phyloP scores from a whole-genome alignment of 1,140 invertebrate genomes.

The Megalonaias nervosa region DNA sequence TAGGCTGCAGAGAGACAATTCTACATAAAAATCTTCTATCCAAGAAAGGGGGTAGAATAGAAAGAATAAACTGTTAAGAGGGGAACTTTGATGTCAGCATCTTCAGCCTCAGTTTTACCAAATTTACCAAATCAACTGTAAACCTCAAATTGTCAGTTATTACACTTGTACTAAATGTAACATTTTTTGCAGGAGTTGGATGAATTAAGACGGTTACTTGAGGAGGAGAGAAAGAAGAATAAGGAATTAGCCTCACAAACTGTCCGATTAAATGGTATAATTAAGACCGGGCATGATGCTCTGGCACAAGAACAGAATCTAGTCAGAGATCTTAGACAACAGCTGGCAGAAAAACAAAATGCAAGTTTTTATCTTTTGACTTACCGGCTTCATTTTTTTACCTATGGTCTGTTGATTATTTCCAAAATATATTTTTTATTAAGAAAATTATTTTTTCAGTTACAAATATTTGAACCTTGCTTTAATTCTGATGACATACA shows the following conservation, averaged over 20 bases:
- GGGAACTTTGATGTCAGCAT: too few relatives aligned
- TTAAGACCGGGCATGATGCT: slow-evolving; percentile 70
- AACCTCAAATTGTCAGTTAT: background rate
- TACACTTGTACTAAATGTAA: background rate
- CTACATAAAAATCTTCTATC: too few relatives aligned
- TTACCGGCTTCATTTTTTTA: too few relatives aligned
- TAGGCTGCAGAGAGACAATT: too few relatives aligned
- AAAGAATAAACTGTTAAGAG: too few relatives aligned
- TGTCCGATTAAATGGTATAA: slow-evolving; percentile 67
- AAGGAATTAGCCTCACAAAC: slow-evolving; percentile 66
- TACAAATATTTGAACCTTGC: too few relatives aligned
- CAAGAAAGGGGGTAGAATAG: too few relatives aligned
- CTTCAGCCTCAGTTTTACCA: background rate
- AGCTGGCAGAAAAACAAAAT: slow-evolving; percentile 32
- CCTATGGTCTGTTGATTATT: too few relatives aligned
- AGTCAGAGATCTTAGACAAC: slow-evolving; percentile 58
- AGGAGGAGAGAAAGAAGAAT: slow-evolving; percentile 64
- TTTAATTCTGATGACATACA: too few relatives aligned
- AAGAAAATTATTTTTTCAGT: too few relatives aligned
- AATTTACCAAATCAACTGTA: background rate
- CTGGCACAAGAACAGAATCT: slow-evolving; percentile 65
- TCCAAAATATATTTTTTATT: too few relatives aligned
- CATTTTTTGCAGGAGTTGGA: slow-evolving; percentile 50
- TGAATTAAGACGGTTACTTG: slow-evolving; percentile 53
- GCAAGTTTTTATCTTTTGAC: too few relatives aligned